Percentiles rank a stretch among this genome's conserved stretches.
Evolutionary conservation across 2,797 vertebrate species (phyloP).

Genomic region (Poeciliopsis gracilis): DNA sequence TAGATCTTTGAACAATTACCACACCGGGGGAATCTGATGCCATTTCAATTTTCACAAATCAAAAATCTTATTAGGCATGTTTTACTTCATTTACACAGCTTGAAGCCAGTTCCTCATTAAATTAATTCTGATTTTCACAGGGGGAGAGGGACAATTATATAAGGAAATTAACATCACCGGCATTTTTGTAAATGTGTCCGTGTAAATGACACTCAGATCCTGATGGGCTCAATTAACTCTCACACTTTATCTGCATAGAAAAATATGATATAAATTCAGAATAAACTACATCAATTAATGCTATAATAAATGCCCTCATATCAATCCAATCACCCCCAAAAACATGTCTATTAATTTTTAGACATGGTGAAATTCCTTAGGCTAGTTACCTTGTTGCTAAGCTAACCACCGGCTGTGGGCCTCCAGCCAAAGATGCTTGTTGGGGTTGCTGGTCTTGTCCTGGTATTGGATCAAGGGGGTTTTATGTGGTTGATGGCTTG

Average conservation of each 20-base stretch:
- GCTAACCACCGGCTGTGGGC: neutral
- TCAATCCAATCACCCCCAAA: neutral
- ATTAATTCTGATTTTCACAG: neutral
- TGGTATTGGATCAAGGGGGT: no score
- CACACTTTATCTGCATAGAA: neutral
- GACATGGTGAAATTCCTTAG: neutral
- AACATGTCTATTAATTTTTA: neutral
- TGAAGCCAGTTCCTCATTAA: conserved; percentile 23
- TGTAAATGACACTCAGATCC: neutral
- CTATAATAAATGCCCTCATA: neutral
- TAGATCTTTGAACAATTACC: conserved; percentile 49
- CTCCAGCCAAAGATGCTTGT: no score
- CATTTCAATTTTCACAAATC: conserved; percentile 49
- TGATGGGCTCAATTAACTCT: neutral
- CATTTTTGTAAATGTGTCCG: neutral
- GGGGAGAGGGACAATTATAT: neutral
- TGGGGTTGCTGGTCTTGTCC: no score
- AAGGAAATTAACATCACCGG: neutral
- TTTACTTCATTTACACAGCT: conserved; percentile 14
- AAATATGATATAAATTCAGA: neutral
- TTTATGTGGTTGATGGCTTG: no score
- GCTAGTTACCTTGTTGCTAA: neutral
- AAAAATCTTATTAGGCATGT: conserved; percentile 29
- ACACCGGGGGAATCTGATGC: conserved; percentile 56
- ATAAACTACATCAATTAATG: neutral